Conservation (phyloP, 2,888 invertebrate species). For the Clistopyga incitator region DNA sequence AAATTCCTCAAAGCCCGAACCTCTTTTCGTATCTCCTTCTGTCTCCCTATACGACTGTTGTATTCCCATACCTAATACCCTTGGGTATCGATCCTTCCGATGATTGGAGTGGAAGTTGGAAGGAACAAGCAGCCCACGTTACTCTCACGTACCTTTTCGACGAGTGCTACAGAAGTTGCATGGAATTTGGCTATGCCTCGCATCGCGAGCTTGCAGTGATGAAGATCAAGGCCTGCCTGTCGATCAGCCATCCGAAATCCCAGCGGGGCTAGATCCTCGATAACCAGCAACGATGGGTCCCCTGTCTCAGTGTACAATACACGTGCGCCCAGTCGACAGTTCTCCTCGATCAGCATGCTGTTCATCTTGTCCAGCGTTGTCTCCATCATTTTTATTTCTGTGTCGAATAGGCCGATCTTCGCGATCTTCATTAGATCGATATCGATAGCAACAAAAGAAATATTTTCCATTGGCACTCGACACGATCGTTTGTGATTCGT, state of each 20-base stretch:
- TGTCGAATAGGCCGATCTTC: conserved; percentile 72
- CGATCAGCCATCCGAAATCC: conserved; percentile 86
- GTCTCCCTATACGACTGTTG: conserved; percentile 4
- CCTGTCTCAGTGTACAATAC: conserved; percentile 78
- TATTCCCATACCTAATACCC: conserved; percentile 33
- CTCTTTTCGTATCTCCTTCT: background rate
- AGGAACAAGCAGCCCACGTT: background rate
- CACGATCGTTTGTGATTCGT: background rate
- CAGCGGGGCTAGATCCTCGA: conserved; percentile 86
- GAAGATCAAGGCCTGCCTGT: conserved; percentile 85
- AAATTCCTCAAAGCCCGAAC: conserved; percentile 26
- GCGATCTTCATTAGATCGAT: conserved; percentile 71
- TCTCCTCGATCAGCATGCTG: conserved; percentile 68
- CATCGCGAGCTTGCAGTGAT: conserved; percentile 85
- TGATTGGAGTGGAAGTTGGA: background rate
- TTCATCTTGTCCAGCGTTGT: conserved; percentile 78
- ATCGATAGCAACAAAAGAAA: conserved; percentile 1
- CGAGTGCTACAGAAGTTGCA: conserved; percentile 85
- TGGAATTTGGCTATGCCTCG: conserved; percentile 86
- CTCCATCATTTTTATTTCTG: conserved; percentile 80
- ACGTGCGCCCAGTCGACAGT: conserved; percentile 75
- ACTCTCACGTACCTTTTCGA: conserved; percentile 84
- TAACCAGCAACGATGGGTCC: conserved; percentile 82
- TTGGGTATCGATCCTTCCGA: conserved; percentile 25
- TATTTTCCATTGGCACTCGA: conserved; percentile 4